Evolutionary conservation across 1,140 invertebrate species (phyloP).

Genomic region (Heterodera schachtii): DNA sequence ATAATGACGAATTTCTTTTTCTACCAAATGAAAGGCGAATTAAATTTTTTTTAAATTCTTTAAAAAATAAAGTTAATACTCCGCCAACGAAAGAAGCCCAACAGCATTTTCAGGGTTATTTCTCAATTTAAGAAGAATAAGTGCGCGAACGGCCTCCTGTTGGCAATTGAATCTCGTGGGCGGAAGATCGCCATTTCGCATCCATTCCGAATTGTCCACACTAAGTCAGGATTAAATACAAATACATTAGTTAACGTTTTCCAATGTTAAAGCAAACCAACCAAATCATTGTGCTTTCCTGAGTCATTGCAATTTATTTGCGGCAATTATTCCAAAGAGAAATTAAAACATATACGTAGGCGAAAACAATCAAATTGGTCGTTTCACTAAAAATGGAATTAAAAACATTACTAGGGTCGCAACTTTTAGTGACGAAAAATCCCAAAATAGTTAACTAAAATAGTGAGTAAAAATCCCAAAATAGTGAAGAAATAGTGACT

Average conservation of each 20-base stretch:
- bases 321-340: too few relatives aligned
- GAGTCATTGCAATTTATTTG: slow-evolving; percentile 50
- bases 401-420: too few relatives aligned
- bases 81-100: slow-evolving; percentile 88
- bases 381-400: too few relatives aligned
- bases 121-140: slow-evolving; percentile 93
- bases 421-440: too few relatives aligned
- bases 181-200: slow-evolving; percentile 98
- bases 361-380: background rate
- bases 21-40: slow-evolving; percentile 8
- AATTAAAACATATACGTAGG: background rate
- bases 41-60: slow-evolving; percentile 2
- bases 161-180: slow-evolving; percentile 94
- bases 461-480: too few relatives aligned
- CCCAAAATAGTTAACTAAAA: too few relatives aligned
- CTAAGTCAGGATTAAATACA: slow-evolving; percentile 59
- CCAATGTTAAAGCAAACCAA: slow-evolving; percentile 33
- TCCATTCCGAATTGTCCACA: slow-evolving; percentile 99
- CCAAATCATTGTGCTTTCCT: slow-evolving; percentile 66
- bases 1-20: background rate
- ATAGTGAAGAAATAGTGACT: too few relatives aligned
- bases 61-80: slow-evolving; percentile 75
- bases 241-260: background rate
- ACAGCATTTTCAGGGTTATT: slow-evolving; percentile 99
- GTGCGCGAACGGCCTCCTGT: slow-evolving; percentile 92